These are phyloP conservation scores for Temnothorax curvispinosus DNA, from an alignment of 1,140 invertebrate species.

Conservation along the genomic window DNA sequence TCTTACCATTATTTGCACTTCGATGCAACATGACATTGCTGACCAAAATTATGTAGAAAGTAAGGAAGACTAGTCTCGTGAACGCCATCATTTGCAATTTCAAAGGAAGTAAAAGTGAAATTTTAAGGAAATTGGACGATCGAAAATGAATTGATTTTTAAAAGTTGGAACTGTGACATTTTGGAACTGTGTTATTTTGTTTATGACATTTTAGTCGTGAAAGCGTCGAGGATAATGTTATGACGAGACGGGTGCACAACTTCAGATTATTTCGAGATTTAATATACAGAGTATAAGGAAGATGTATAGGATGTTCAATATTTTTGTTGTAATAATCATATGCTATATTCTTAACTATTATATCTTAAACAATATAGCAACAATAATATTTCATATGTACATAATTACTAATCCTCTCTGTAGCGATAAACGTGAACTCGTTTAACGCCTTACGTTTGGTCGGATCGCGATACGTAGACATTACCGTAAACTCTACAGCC, in stretches of 20 bases:
- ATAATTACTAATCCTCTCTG: constrained; percentile 73
- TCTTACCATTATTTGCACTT: background rate
- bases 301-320: constrained; percentile 1
- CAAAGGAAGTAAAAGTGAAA: background rate
- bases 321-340: constrained; percentile 63
- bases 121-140: background rate
- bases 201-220: background rate
- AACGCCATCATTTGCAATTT: background rate
- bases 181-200: background rate
- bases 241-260: background rate
- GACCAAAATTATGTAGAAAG: constrained; percentile 10
- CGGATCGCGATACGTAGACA: constrained; percentile 10
- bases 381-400: constrained; percentile 83
- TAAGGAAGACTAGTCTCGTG: background rate
- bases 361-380: constrained; percentile 83
- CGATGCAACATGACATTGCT: background rate
- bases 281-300: background rate
- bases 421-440: constrained; percentile 53
- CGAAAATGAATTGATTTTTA: background rate
- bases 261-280: constrained; percentile 1
- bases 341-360: constrained; percentile 77
- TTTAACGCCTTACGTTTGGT: constrained; percentile 35
- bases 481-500: constrained; percentile 59
- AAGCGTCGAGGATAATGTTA: background rate
- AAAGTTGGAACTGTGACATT: background rate